phyloP scores from a whole-genome alignment of 2,888 invertebrate genomes.

The Strigamia transsilvanica region DNA sequence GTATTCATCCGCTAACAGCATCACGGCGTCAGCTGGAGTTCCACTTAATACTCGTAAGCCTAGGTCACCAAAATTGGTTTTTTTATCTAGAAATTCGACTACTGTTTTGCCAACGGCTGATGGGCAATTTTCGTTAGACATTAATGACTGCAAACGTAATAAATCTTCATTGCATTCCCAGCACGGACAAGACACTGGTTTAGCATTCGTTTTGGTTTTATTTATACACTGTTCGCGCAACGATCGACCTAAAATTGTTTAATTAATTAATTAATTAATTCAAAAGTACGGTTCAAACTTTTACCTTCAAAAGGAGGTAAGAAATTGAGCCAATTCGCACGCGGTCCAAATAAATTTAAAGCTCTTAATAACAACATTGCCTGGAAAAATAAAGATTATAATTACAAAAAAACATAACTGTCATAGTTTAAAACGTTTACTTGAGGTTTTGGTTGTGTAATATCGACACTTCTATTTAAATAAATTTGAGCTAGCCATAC shows the following conservation, averaged over 20 bases:
- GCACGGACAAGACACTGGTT: conserved; percentile 56
- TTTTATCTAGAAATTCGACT: conserved; percentile 55
- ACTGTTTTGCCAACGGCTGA: conserved; percentile 55
- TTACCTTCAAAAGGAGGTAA: conserved; percentile 59
- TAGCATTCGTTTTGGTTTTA: conserved; percentile 32
- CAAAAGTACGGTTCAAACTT: background rate
- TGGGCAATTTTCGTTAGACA: conserved; percentile 54
- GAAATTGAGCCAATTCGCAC: conserved; percentile 57
- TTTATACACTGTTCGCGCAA: conserved; percentile 56
- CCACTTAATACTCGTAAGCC: conserved; percentile 57
- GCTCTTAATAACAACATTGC: conserved; percentile 54
- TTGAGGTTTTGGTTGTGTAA: conserved; percentile 43
- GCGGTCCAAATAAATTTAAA: conserved; percentile 57
- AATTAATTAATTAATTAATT: background rate
- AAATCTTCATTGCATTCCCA: conserved; percentile 58
- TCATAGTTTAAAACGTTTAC: background rate
- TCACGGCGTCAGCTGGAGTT: conserved; percentile 55
- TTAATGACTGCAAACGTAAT: conserved; percentile 56
- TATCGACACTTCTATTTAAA: conserved; percentile 17
- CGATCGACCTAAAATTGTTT: background rate
- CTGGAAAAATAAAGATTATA: background rate
- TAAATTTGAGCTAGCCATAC: conserved; percentile 37
- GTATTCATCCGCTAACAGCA: conserved; percentile 54
- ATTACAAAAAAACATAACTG: background rate
- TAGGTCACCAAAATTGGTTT: conserved; percentile 53